Base-by-base conservation (phyloP, 2,113 vertebrate genomes). In the Murina feae region DNA sequence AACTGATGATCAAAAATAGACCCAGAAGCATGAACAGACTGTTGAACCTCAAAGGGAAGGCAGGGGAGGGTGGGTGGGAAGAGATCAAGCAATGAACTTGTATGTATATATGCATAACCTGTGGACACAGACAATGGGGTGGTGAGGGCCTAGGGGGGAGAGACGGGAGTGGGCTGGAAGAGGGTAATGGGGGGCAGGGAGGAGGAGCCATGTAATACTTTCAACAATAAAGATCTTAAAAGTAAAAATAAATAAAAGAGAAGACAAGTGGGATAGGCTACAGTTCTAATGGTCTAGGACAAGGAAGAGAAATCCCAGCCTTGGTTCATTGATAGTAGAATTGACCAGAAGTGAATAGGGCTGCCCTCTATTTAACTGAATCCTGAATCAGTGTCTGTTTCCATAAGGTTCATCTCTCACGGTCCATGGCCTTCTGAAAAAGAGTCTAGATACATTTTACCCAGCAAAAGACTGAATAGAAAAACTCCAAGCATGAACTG, bases 401-500 rank as follows among this genome's bases (percentile, higher is more conserved):
- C 51, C 51, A 93, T 39, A 89, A 30, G 35, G 55, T 89, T 89
- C 60, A 32, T 82, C 28, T 90, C 42, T 85, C 65, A 21, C 95
- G 91, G 88, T 89, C 35, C 39, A 91, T 17, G 21, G 35, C 65
- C 12, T 92, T 74, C 35, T 69, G 75, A 93, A 90, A 87, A 96
- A 78, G 49, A 90, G 9, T 68, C 49, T 63, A 69, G 16, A 69
- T 68, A 74, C 18, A 89, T 82, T 93, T 71, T 92, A 30, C 82
- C 23, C 21, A 86, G 1, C 17, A 63, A 66, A 91, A 92, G 21
- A 92, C 47, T 68, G 78, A 88, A 60, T 16, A 88, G 39, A 89
- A 94, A 94, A 95, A 91, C 25, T 81, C 30, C 65, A 95, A 90
- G 30, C 18, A 94, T 44, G 71, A 96, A 51, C 30, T 79, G 8